Base-by-base conservation (phyloP, 92 coral and sea anemone genomes). In the Diadumene lineata region DNA sequence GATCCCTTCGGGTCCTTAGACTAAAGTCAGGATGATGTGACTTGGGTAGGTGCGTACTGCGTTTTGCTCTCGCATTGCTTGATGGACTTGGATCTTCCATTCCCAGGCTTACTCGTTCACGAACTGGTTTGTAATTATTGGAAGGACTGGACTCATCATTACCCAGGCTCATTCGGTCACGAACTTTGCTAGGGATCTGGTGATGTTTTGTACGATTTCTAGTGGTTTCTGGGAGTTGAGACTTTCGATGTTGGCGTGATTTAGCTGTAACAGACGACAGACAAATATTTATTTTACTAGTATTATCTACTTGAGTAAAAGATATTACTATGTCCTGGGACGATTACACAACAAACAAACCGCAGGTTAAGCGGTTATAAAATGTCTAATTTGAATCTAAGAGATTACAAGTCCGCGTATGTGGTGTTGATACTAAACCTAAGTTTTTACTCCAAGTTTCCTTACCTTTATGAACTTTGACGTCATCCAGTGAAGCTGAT, bases 401-500 rank as follows among this genome's bases (percentile, higher is more conserved):
- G n/a, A n/a, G n/a, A n/a, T n/a, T n/a, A n/a, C n/a, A n/a, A n/a
- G n/a, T n/a, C n/a, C n/a, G n/a, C n/a, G n/a, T n/a, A n/a, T n/a
- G n/a, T n/a, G n/a, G n/a, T n/a, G n/a, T n/a, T n/a, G n/a, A n/a
- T n/a, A n/a, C n/a, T n/a, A n/a, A n/a, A n/a, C n/a, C n/a, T n/a
- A n/a, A n/a, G n/a, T n/a, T 6, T 38, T 38, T 4, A 38, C 48
- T 13, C 2, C 58, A 23, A 13, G 19, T 53, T 53, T 4, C 18
- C 58, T 53, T 53, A 87, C 96, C 92, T 88, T 75, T 79, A 43
- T 84, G 58, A 34, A 70, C 82, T 63, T 83, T 91, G 50, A 87
- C 60, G 28, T 91, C 97, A 75, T 85, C 90, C 34, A 91, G 81
- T 18, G 97, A 91, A 9, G 97, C 97, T 27, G 97, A 91, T 50